A percentile compares a stretch with the other conserved stretches of the same genome.
Evolutionary conservation across 2,888 invertebrate species (phyloP).

Genomic region (Tetrapedia diversipes): DNA sequence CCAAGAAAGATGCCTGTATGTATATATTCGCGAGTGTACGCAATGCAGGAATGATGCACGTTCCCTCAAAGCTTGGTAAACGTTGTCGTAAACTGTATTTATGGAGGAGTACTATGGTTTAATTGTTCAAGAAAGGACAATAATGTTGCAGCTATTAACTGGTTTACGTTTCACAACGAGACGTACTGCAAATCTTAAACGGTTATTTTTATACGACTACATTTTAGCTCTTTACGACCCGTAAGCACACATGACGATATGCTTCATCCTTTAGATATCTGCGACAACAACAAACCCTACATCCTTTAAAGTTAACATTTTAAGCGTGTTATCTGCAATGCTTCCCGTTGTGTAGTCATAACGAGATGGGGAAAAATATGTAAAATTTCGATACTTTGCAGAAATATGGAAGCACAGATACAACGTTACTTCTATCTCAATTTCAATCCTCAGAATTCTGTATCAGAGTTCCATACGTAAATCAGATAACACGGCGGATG

Average conservation of each 20-base stretch:
- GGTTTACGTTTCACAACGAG: no score
- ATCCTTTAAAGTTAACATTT: background rate
- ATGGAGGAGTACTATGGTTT: background rate
- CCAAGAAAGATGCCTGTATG: background rate
- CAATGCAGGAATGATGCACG: background rate
- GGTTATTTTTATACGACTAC: conserved; percentile 7
- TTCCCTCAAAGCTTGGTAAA: background rate
- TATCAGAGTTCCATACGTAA: background rate
- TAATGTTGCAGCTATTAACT: background rate
- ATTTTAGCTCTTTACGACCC: background rate
- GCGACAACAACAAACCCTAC: background rate
- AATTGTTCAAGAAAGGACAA: background rate
- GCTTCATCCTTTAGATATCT: background rate
- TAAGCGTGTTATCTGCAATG: background rate
- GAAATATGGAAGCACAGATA: background rate
- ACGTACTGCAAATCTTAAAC: no score
- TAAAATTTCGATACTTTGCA: background rate
- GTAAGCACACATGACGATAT: background rate
- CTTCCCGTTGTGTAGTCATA: background rate
- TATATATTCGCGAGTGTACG: background rate
- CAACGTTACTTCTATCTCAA: background rate
- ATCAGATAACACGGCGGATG: conserved; percentile 18
- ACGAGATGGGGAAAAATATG: background rate
- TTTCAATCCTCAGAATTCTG: background rate
- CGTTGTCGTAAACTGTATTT: background rate